A percentile compares a stretch with the other conserved stretches of the same genome.
phyloP scores from a whole-genome alignment of 2,888 invertebrate genomes.

The Xanthia togata region DNA sequence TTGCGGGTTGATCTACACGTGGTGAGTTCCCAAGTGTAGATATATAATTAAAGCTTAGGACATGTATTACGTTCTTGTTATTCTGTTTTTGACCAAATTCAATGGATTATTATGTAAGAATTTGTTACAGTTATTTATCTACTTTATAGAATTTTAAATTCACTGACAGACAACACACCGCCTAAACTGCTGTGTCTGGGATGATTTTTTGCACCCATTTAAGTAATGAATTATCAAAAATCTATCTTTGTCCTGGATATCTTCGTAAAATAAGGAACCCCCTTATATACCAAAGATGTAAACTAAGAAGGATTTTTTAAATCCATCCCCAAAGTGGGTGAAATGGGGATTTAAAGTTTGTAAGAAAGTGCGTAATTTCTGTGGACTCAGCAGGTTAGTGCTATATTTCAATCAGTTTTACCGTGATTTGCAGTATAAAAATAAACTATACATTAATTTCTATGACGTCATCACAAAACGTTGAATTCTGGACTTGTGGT shows the following conservation, averaged over 20 bases:
- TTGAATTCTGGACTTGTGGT: not conserved
- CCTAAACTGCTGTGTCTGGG: not conserved
- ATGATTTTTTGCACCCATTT: too few relatives aligned
- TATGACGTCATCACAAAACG: not conserved
- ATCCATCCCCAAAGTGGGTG: not conserved
- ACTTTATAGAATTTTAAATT: not conserved
- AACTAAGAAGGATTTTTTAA: not conserved
- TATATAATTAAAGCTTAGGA: not conserved
- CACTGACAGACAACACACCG: not conserved
- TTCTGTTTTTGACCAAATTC: not conserved
- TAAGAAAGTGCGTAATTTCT: not conserved
- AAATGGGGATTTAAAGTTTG: not conserved
- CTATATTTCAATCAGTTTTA: not conserved
- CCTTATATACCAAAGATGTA: too few relatives aligned
- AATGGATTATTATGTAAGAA: not conserved
- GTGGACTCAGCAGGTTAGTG: not conserved
- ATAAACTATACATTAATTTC: not conserved
- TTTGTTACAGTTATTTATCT: not conserved
- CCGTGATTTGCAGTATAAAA: too few relatives aligned
- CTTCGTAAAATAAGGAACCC: too few relatives aligned
- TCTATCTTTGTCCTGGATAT: too few relatives aligned
- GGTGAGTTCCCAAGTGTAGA: not conserved
- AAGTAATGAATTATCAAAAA: too few relatives aligned
- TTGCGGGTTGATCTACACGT: conserved; percentile 1
- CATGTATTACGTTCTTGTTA: not conserved